phyloP scores from a whole-genome alignment of 2,113 vertebrate species.

The Okapia johnstoni region DNA sequence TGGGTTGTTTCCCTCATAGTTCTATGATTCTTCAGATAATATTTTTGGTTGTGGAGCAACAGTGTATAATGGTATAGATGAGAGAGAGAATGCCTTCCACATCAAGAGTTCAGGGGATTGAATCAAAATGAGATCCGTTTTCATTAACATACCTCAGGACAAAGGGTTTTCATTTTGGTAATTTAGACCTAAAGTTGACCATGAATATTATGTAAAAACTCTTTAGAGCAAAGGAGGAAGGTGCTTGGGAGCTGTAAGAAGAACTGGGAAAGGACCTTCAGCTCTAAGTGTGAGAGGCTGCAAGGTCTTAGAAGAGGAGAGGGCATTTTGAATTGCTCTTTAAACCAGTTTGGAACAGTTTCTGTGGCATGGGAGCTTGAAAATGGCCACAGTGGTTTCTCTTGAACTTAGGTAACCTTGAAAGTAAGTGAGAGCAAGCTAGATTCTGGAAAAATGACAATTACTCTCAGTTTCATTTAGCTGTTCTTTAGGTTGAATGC shows the following conservation, averaged over 20 bases:
- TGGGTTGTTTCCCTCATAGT: slow-evolving; percentile 16
- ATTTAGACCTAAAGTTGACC: slow-evolving; percentile 43
- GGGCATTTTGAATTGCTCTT: neutral
- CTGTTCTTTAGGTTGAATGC: neutral
- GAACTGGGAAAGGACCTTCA: neutral
- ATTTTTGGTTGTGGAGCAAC: slow-evolving; percentile 35
- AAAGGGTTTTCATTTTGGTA: slow-evolving; percentile 51
- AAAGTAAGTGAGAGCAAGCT: neutral
- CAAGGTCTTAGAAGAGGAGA: neutral
- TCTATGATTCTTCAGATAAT: slow-evolving; percentile 46
- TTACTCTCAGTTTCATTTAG: neutral
- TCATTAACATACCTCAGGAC: slow-evolving; percentile 26
- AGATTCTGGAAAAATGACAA: slow-evolving; percentile 32
- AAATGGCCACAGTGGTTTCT: neutral
- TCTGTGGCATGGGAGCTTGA: neutral
- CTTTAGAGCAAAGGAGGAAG: neutral
- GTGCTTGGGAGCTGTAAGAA: neutral
- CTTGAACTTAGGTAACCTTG: neutral
- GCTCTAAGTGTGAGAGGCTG: neutral
- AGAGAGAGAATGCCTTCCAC: neutral
- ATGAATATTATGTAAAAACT: neutral
- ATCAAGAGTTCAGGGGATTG: slow-evolving; percentile 17
- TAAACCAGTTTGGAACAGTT: neutral
- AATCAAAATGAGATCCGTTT: slow-evolving; percentile 42
- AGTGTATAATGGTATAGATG: neutral